Evolutionary conservation across 2,797 vertebrate genomes (phyloP).

Genomic region (Mormyrops boulengeri): DNA sequence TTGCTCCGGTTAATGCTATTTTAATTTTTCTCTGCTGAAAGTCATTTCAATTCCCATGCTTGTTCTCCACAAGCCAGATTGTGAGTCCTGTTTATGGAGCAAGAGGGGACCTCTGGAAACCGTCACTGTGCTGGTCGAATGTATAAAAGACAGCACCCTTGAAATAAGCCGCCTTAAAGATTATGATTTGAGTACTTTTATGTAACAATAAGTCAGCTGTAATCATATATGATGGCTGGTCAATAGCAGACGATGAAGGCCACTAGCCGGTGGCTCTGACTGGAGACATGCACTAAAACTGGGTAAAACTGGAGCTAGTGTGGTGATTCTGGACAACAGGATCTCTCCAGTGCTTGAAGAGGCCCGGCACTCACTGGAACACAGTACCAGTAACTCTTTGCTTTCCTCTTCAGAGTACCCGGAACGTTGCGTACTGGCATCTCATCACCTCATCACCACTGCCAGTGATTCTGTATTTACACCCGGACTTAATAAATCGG

Average conservation of each 20-base stretch:
- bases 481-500: background rate
- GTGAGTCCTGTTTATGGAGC: background rate
- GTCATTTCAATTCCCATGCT: background rate
- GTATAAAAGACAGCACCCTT: background rate
- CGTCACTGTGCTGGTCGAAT: background rate
- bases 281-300: background rate
- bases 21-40: background rate
- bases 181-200: background rate
- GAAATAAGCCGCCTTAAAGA: background rate
- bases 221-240: background rate
- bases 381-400: background rate
- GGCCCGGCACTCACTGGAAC: background rate
- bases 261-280: background rate
- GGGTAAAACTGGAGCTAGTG: background rate
- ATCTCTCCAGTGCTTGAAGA: background rate
- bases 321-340: background rate
- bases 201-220: background rate
- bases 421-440: background rate
- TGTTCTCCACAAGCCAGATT: background rate
- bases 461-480: background rate
- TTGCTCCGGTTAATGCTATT: background rate
- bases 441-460: background rate
- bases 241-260: background rate
- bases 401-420: background rate
- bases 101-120: background rate